Evolutionary conservation across 2,888 invertebrate genomes (phyloP).

Genomic region (Electrophaes corylata): DNA sequence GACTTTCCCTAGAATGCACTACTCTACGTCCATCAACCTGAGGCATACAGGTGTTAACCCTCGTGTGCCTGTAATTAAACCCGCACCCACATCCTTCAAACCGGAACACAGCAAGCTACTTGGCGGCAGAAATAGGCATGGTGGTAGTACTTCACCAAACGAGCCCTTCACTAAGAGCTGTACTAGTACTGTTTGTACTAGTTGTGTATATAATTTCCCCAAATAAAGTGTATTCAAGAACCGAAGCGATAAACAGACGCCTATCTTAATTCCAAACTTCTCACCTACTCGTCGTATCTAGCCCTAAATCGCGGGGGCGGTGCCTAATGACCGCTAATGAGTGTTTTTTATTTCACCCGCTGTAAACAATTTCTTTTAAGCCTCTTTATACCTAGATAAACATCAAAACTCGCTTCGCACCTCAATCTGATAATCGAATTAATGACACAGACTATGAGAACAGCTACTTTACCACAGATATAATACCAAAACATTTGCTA

Average conservation of each 20-base stretch:
- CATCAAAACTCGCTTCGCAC: conserved; percentile 84
- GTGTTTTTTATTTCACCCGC: conserved; percentile 81
- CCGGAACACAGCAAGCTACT: too few relatives aligned
- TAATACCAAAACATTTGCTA: too few relatives aligned
- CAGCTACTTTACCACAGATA: conserved; percentile 10
- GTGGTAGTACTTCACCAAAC: too few relatives aligned
- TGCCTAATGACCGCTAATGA: conserved; percentile 82
- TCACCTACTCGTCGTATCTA: conserved; percentile 68
- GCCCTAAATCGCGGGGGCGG: conserved; percentile 77
- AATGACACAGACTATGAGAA: conserved; percentile 42
- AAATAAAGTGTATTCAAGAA: conserved; percentile 16
- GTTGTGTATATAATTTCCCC: conserved; percentile 25
- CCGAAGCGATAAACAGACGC: conserved; percentile 57
- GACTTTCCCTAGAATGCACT: too few relatives aligned
- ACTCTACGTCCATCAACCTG: too few relatives aligned
- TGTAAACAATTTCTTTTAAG: conserved; percentile 82
- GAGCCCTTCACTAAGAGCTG: too few relatives aligned
- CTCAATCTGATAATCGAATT: conserved; percentile 84
- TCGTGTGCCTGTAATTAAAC: too few relatives aligned
- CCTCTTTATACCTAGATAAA: conserved; percentile 84
- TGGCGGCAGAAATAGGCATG: too few relatives aligned
- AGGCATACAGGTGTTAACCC: too few relatives aligned
- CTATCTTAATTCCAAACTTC: conserved; percentile 68
- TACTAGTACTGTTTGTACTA: too few relatives aligned
- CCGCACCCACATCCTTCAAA: too few relatives aligned